phyloP scores from a whole-genome alignment of 2,888 invertebrate genomes.

The Melinaea marsaeus region DNA sequence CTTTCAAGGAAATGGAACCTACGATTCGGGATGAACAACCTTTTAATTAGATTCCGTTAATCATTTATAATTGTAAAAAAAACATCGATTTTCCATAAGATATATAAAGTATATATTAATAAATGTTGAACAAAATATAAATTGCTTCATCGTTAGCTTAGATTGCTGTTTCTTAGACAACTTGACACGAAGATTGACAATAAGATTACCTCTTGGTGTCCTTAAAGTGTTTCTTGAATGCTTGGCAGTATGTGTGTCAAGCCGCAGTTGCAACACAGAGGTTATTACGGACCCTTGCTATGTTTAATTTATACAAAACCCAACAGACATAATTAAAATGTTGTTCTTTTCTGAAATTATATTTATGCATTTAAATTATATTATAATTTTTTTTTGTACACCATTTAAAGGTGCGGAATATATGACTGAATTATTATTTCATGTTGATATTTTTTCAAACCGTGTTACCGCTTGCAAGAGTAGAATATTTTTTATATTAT shows the following conservation, averaged over 20 bases:
- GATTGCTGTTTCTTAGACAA: conserved; percentile 18
- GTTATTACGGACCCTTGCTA: conserved; percentile 66
- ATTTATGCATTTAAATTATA: too few relatives aligned
- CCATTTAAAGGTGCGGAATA: too few relatives aligned
- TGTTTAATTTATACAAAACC: conserved; percentile 32
- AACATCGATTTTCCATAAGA: not conserved
- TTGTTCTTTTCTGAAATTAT: too few relatives aligned
- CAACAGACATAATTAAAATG: not conserved
- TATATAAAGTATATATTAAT: not conserved
- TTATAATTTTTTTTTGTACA: too few relatives aligned
- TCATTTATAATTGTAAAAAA: not conserved
- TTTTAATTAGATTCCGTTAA: not conserved
- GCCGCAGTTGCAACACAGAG: conserved; percentile 61
- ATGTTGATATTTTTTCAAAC: too few relatives aligned
- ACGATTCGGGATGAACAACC: conserved; percentile 42
- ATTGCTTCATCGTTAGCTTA: conserved; percentile 9
- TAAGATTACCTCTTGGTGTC: conserved; percentile 25
- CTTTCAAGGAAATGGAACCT: conserved; percentile 44
- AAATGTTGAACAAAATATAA: conserved; percentile 3
- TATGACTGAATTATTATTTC: too few relatives aligned
- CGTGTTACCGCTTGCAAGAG: too few relatives aligned
- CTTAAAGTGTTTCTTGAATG: conserved; percentile 32
- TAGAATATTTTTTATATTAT: too few relatives aligned
- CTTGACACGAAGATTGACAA: conserved; percentile 21
- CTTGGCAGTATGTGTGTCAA: conserved; percentile 69